These are phyloP conservation scores for Mormyrus proboscirostris DNA, from an alignment of 2,797 vertebrate genomes.

Conservation along the genomic window DNA sequence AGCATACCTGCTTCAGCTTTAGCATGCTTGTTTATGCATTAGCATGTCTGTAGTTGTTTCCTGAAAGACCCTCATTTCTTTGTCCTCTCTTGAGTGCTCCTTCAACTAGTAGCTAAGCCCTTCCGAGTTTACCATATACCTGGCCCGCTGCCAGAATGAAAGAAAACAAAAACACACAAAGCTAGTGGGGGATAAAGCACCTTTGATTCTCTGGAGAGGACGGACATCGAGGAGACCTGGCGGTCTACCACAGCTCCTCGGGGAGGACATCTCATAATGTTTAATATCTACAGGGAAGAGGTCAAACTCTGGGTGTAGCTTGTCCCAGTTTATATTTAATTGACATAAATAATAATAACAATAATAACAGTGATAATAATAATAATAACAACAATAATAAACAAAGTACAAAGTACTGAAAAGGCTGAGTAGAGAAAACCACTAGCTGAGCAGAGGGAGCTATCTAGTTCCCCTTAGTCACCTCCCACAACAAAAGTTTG, in stretches of 20 bases:
- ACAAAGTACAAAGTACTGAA: background rate
- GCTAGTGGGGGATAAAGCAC: background rate
- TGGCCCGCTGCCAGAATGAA: background rate
- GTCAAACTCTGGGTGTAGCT: background rate
- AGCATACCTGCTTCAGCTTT: background rate
- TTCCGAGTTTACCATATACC: background rate
- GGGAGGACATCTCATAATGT: background rate
- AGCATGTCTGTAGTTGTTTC: background rate
- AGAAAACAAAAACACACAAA: background rate
- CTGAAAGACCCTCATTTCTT: background rate
- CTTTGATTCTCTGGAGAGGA: background rate
- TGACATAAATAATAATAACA: background rate
- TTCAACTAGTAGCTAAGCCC: background rate
- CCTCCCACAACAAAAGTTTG: background rate
- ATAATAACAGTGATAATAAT: background rate
- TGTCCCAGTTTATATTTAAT: background rate
- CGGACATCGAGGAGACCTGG: background rate
- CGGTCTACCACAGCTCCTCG: background rate
- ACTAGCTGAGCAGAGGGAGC: background rate
- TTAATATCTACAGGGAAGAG: background rate
- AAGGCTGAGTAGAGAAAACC: background rate
- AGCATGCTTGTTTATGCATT: background rate
- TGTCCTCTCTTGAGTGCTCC: background rate
- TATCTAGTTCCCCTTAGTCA: background rate
- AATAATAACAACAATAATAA: background rate